These are phyloP conservation scores for Platyscapa corneri DNA, from an alignment of 1,140 invertebrate genomes.

Conservation along the genomic window DNA sequence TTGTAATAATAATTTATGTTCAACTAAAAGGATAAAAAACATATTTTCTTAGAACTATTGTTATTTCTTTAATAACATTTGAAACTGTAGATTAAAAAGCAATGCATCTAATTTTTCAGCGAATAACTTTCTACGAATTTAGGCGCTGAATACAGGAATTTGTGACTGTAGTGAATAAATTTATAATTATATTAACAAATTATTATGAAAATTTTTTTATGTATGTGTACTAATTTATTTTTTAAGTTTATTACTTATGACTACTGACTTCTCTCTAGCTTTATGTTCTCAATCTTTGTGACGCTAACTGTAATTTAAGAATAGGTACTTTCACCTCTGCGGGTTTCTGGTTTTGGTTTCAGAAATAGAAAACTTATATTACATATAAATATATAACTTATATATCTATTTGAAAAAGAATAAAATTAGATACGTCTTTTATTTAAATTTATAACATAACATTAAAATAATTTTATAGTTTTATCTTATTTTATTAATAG, in stretches of 20 bases:
- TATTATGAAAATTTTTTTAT: background rate
- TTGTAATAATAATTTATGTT: too few species aligned
- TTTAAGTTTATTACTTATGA: conserved; percentile 35
- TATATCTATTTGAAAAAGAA: background rate
- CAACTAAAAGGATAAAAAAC: background rate
- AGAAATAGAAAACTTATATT: conserved; percentile 27
- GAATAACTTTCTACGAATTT: background rate
- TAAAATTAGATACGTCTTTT: background rate
- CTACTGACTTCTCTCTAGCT: conserved; percentile 3
- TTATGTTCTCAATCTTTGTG: conserved; percentile 31
- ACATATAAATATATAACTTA: background rate
- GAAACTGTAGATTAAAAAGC: conserved; percentile 19
- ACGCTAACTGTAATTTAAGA: conserved; percentile 43
- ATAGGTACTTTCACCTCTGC: conserved; percentile 36
- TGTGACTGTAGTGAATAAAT: background rate
- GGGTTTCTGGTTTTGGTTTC: conserved; percentile 41
- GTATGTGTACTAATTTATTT: conserved; percentile 40
- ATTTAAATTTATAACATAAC: too few species aligned
- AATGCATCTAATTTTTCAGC: background rate
- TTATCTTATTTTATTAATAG: too few species aligned
- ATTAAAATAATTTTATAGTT: too few species aligned
- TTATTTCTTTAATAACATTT: conserved; percentile 13
- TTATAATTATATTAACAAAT: conserved; percentile 14
- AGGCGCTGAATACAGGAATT: background rate
- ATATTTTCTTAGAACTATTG: background rate